A percentile compares a stretch with the other conserved stretches of the same genome.
These are phyloP conservation scores for Esox lucius DNA, from an alignment of 2,797 vertebrate genomes.

Conservation along the genomic window DNA sequence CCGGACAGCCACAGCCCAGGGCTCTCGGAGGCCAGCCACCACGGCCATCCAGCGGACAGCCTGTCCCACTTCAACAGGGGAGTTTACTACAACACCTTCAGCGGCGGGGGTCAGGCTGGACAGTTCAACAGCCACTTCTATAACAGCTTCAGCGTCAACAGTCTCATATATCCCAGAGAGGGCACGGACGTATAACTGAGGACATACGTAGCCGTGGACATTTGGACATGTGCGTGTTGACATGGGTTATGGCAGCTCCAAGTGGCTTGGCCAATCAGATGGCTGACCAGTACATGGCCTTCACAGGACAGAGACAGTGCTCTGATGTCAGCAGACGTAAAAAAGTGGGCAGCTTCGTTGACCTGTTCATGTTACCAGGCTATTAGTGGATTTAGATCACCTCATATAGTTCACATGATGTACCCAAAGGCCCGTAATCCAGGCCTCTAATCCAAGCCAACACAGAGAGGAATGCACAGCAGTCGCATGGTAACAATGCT, in stretches of 20 bases:
- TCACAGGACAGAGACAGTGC: background rate
- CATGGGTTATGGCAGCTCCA: background rate
- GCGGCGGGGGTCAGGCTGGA: slow-evolving; percentile 73
- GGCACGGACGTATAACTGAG: slow-evolving; percentile 70
- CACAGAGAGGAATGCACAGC: background rate
- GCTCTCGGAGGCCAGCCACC: slow-evolving; percentile 40
- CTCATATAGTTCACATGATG: background rate
- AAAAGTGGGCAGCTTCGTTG: background rate
- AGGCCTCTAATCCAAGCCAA: background rate
- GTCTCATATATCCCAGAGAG: slow-evolving; percentile 92
- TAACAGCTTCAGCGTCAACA: slow-evolving; percentile 95
- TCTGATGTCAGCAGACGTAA: background rate
- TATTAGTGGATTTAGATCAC: slow-evolving; percentile 8
- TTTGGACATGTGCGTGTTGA: background rate
- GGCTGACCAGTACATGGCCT: background rate
- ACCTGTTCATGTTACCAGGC: background rate
- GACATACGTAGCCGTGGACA: background rate
- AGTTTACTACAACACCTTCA: slow-evolving; percentile 88
- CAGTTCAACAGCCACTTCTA: slow-evolving; percentile 91
- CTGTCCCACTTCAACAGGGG: slow-evolving; percentile 76
- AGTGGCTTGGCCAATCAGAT: too few relatives aligned
- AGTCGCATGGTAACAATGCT: background rate
- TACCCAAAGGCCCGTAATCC: background rate
- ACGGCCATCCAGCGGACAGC: slow-evolving; percentile 62
- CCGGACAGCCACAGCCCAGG: slow-evolving; percentile 54